These are phyloP conservation scores for Peromyscus aztecus DNA, from an alignment of 2,797 vertebrate species.

Conservation along the genomic window DNA sequence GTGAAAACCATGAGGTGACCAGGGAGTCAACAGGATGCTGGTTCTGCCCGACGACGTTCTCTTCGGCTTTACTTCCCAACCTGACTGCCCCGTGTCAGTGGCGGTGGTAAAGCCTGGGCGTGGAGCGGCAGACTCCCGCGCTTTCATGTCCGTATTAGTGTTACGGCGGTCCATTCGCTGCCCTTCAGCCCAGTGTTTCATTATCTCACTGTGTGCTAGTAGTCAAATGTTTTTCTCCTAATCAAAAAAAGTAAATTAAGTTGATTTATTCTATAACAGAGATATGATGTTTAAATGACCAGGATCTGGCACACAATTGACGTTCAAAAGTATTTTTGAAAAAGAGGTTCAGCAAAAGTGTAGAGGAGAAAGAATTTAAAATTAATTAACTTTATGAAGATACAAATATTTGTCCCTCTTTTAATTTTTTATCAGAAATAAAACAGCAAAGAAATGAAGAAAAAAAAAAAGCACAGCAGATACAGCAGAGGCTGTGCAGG, in stretches of 20 bases:
- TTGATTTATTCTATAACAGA: slow-evolving; percentile 34
- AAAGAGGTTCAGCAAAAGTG: neutral
- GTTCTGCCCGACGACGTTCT: neutral
- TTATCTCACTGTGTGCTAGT: neutral
- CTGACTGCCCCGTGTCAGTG: neutral
- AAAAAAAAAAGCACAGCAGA: neutral
- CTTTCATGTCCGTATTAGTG: neutral
- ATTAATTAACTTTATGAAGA: slow-evolving; percentile 26
- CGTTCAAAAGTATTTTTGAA: slow-evolving; percentile 40
- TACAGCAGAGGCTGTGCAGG: neutral
- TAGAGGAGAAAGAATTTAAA: neutral
- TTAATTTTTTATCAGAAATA: slow-evolving; percentile 4
- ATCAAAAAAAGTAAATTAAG: slow-evolving; percentile 6
- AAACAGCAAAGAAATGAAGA: slow-evolving; percentile 30
- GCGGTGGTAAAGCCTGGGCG: neutral
- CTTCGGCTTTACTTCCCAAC: neutral
- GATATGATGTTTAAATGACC: slow-evolving; percentile 12
- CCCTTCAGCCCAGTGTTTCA: neutral
- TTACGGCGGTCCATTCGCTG: neutral
- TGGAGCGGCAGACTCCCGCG: neutral
- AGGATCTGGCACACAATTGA: neutral
- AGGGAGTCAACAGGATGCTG: neutral
- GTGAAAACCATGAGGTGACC: neutral
- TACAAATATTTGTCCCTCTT: neutral
- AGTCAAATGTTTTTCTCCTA: slow-evolving; percentile 34